A percentile compares a stretch with the other conserved stretches of the same genome.
phyloP scores from a whole-genome alignment of 2,797 vertebrate species.

The Spinus pinus region DNA sequence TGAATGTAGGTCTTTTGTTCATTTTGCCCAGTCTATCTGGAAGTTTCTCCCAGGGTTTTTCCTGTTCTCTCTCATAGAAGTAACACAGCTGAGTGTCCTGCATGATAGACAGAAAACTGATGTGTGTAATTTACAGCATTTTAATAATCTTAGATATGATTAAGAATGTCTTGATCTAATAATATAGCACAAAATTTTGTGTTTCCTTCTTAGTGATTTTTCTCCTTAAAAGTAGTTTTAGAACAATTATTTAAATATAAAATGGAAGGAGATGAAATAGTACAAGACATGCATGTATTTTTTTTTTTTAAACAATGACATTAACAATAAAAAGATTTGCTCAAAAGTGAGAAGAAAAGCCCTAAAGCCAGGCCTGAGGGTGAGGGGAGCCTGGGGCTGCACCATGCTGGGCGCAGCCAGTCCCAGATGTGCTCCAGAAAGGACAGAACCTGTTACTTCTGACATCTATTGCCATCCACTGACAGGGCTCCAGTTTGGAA shows the following conservation, averaged over 20 bases:
- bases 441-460: background rate
- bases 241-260: background rate
- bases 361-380: background rate
- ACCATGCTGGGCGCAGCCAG: accelerated
- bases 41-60: background rate
- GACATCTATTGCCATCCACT: background rate
- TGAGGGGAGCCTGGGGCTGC: accelerated
- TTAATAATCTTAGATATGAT: background rate
- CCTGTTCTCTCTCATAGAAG: background rate
- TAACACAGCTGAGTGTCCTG: background rate
- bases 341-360: background rate
- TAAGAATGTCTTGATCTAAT: background rate
- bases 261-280: background rate
- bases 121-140: background rate
- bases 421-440: background rate
- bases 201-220: background rate
- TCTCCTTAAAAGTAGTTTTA: background rate
- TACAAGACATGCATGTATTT: background rate
- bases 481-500: background rate
- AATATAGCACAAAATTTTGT: background rate
- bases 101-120: background rate
- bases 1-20: background rate
- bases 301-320: background rate
- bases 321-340: background rate
- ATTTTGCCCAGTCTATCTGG: background rate